These are phyloP conservation scores for Lateolabrax maculatus DNA, from an alignment of 2,797 vertebrate species.

Conservation along the genomic window DNA sequence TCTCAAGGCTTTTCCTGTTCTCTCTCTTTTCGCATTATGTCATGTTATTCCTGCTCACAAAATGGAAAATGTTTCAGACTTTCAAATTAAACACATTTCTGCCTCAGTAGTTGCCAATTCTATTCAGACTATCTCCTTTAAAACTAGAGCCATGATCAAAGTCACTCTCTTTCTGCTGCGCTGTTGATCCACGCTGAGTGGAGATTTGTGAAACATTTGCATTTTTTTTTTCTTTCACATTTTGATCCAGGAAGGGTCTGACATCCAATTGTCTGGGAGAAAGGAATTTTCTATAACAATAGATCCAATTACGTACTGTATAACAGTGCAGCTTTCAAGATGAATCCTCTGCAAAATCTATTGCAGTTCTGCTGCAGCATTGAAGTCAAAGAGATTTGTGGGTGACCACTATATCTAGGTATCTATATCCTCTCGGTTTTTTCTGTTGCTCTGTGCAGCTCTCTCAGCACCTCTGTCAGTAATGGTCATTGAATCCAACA, in stretches of 20 bases:
- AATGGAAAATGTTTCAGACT: constrained; percentile 65
- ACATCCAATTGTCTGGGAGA: constrained; percentile 62
- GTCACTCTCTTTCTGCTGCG: constrained; percentile 28
- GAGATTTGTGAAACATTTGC: constrained; percentile 62
- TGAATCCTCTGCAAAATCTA: constrained; percentile 49
- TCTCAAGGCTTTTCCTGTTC: constrained; percentile 61
- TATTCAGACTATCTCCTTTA: constrained; percentile 54
- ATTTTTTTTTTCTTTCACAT: constrained; percentile 41
- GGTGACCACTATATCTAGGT: constrained; percentile 35
- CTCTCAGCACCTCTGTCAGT: constrained; percentile 58
- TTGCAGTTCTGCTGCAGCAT: constrained; percentile 43
- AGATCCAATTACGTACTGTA: constrained; percentile 63
- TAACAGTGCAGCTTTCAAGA: constrained; percentile 59
- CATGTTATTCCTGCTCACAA: constrained; percentile 63
- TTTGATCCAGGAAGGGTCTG: constrained; percentile 61
- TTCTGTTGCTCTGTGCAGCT: constrained; percentile 44
- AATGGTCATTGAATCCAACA: constrained; percentile 60
- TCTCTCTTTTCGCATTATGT: constrained; percentile 59
- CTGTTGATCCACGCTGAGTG: constrained; percentile 56
- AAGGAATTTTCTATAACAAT: constrained; percentile 62
- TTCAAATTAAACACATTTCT: constrained; percentile 74
- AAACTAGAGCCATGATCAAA: constrained; percentile 62
- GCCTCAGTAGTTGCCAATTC: constrained; percentile 52
- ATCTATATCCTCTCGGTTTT: constrained; percentile 56
- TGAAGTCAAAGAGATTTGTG: constrained; percentile 44